Conservation (phyloP, 2,113 vertebrate species). For the Pithys albifrons region DNA sequence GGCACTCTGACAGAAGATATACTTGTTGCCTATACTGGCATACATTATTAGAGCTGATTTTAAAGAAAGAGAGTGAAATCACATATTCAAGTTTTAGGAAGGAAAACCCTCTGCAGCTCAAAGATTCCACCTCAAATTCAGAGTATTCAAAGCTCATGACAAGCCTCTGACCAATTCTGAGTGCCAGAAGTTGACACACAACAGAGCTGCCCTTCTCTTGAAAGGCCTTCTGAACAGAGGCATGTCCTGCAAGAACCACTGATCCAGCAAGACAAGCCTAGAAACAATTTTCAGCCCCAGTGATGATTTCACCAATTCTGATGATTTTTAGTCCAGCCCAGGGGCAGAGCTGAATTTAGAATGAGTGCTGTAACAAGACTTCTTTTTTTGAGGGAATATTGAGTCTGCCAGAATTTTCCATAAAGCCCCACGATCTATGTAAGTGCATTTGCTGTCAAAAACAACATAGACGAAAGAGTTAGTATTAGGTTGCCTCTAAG, state of each 20-base stretch:
- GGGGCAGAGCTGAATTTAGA: conserved; percentile 4
- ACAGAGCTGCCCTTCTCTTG: not conserved
- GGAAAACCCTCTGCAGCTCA: conserved; percentile 43
- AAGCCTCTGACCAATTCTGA: not conserved
- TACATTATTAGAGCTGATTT: not conserved
- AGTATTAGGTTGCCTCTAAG: not conserved
- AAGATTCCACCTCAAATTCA: not conserved
- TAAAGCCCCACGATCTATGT: not conserved
- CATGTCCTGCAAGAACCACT: conserved; percentile 3
- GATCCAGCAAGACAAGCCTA: conserved; percentile 14
- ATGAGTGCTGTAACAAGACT: not conserved
- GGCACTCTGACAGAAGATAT: not conserved
- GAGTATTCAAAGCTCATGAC: not conserved
- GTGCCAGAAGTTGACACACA: not conserved
- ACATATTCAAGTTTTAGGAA: not conserved
- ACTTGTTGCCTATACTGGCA: not conserved
- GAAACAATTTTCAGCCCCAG: not conserved
- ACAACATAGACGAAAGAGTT: conserved; percentile 35
- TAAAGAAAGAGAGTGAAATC: not conserved
- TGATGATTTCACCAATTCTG: not conserved
- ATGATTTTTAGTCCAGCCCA: not conserved
- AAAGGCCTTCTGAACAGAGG: not conserved
- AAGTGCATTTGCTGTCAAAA: conserved; percentile 21
- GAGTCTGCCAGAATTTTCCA: conserved; percentile 46
- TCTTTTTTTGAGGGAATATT: conserved; percentile 5